Conservation (phyloP, 2,888 invertebrate genomes). For the Eilema depressum region DNA sequence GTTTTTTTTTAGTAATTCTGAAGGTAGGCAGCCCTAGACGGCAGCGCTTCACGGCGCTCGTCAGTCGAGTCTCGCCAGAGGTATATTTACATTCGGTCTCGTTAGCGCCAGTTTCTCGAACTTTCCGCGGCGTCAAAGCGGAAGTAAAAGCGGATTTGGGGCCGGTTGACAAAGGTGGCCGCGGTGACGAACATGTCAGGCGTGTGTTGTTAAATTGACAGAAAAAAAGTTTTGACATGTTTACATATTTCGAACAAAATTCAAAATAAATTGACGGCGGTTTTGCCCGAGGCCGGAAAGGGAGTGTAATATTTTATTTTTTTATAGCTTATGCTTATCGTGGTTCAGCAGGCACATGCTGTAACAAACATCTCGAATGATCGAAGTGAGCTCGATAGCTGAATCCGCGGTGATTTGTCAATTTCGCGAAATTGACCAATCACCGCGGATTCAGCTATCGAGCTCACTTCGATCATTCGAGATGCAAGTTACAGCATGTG, state of each 20-base stretch:
- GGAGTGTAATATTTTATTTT: no score
- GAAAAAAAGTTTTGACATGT: background rate
- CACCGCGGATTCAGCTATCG: no score
- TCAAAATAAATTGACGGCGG: no score
- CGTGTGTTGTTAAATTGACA: slow-evolving; percentile 5
- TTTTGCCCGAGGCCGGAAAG: no score
- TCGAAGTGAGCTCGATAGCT: no score
- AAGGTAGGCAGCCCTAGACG: slow-evolving; percentile 10
- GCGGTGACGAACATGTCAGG: background rate
- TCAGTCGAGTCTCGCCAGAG: slow-evolving; percentile 17
- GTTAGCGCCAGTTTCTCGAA: slow-evolving; percentile 26
- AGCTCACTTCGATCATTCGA: no score
- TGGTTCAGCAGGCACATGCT: no score
- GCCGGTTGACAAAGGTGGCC: slow-evolving; percentile 16
- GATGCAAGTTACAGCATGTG: no score
- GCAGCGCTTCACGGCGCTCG: background rate
- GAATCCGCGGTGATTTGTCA: no score
- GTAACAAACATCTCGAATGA: no score
- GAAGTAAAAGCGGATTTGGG: slow-evolving; percentile 19
- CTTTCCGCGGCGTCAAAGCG: slow-evolving; percentile 22
- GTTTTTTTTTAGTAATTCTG: background rate
- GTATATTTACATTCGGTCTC: slow-evolving; percentile 29
- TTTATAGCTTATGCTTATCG: no score
- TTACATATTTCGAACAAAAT: background rate
- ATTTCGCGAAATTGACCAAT: no score